Base-by-base conservation (phyloP, 2,113 vertebrate species). In the Gymnobelideus leadbeateri region DNA sequence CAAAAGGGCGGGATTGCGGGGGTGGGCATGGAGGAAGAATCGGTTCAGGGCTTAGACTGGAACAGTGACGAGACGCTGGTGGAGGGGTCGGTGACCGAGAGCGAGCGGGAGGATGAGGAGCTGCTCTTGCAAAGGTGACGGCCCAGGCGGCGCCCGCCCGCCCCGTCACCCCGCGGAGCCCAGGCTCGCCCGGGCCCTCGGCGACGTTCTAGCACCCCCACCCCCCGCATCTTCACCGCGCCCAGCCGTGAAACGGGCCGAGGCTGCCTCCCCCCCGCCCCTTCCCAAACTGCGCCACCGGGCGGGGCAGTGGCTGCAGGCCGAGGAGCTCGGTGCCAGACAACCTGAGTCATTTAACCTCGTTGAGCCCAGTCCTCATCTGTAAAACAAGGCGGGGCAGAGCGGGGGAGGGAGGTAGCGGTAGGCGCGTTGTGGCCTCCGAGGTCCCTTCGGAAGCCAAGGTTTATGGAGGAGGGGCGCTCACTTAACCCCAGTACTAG, bases 11-110 rank as follows among this genome's bases (percentile, higher is more conserved):
- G 0, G 31, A 23, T 57, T 61, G 50, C 10, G 1, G 3, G 11
- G 4, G 51, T 2, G 0, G 84, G 92, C 2, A 91, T 97, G 97
- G 95, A 37, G 54, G 89, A 68, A 0, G 90, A 68, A 0, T 28
- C 0, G 0, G 0, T 0, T 0, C 50, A 11, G 11, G 8, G 2
- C 28, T 14, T 9, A 0, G 97, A 89, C 12, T 89, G 94, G 43
- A 98, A 98, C 49, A 98, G 98, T 24, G 98, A 98, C 3, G 98
- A 98, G 19, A 99, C 98, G 0, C 0, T 98, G 9, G 97, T 98
- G 9, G 97, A 98, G 1, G 98, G 94, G 1, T 99, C 98, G 0
- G 96, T 98, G 51, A 0, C 9, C 0, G 98, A 98, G 6, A 98
- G 98, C 16, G 98, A 99, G 19, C 31, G 50, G 19, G 98, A 98